Evolutionary conservation across 2,797 vertebrate genomes (phyloP), one percentile per base, ranked within the genome.

Genomic region (Melanotaenia maccullochi): DNA sequence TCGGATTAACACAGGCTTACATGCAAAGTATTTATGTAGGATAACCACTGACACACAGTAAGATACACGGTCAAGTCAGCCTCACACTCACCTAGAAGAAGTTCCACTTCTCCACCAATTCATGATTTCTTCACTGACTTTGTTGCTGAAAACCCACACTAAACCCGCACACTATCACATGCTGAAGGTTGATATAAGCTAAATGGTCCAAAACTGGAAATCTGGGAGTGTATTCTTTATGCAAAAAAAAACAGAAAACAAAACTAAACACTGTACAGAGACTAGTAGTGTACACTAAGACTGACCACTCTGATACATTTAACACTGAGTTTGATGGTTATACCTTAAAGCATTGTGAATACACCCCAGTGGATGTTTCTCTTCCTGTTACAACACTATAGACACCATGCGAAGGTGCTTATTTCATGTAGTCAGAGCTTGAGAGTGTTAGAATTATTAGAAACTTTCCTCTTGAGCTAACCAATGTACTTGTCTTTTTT

Each of bases 1-100:
- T 99, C 98, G 47, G 97, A 99, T 81, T 99, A 95, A 96, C 65
- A 54, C 25, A 25, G 61, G 52, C 30, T 16, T 44, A 22, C 32
- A 61, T 47, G 32, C 54, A 65, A 42, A 60, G 14, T 65, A 64
- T 28, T 36, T 20, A 40, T 58, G 47, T 24, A 16, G 57, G 42
- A 68, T 66, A 71, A 78, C 65, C 60, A 75, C 83, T 71, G 36
- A 78, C 65, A 77, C 35, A 55, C 35, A 47, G 12, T 14, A 62
- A 76, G 55, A 71, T 47, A 78, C 25, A 57, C 68, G 32, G 52
- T 61, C 72, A 64, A 20, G 60, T 49, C 35, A 1, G 58, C 67
- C 65, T 64, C 63, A 55, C 71, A 30, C 59, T 82, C 78, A 79
- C 78, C 66, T 81, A 72, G 85, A 84, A 49, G 76, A 82, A 86